Evolutionary conservation across 2,113 vertebrate genomes (phyloP).

Genomic region (Pygoscelis antarcticus): DNA sequence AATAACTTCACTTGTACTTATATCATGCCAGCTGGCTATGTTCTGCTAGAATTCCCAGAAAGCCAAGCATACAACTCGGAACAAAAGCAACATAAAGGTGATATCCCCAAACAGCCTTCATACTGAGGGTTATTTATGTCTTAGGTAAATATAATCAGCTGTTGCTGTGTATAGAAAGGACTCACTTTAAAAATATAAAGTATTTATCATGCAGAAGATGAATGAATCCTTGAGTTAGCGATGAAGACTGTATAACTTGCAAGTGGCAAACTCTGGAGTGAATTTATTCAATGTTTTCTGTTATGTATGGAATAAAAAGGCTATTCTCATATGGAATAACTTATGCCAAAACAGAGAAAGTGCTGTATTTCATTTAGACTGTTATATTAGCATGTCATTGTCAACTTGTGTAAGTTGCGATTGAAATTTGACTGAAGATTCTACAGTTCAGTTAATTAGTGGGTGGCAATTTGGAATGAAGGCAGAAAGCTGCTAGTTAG

Average conservation of each 20-base stretch:
- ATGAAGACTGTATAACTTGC: not conserved
- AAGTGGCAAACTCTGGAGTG: not conserved
- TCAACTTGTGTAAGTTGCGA: conserved; percentile 6
- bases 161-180: not conserved
- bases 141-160: not conserved
- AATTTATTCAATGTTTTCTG: conserved; percentile 1
- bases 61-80: not conserved
- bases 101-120: not conserved
- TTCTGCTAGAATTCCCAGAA: conserved; percentile 9
- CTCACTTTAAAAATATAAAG: not conserved
- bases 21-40: not conserved
- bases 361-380: conserved; percentile 12
- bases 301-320: not conserved
- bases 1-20: not conserved
- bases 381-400: not conserved
- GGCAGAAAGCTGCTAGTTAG: conserved; percentile 8
- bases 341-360: not conserved
- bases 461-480: not conserved
- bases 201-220: not conserved
- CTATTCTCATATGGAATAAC: not conserved
- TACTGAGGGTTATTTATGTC: not conserved
- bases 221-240: not conserved
- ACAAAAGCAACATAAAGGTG: not conserved
- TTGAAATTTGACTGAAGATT: conserved; percentile 29
- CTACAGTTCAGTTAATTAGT: conserved; percentile 30